These are phyloP conservation scores for Cervus canadensis DNA, from an alignment of 2,113 vertebrate species.

Conservation along the genomic window DNA sequence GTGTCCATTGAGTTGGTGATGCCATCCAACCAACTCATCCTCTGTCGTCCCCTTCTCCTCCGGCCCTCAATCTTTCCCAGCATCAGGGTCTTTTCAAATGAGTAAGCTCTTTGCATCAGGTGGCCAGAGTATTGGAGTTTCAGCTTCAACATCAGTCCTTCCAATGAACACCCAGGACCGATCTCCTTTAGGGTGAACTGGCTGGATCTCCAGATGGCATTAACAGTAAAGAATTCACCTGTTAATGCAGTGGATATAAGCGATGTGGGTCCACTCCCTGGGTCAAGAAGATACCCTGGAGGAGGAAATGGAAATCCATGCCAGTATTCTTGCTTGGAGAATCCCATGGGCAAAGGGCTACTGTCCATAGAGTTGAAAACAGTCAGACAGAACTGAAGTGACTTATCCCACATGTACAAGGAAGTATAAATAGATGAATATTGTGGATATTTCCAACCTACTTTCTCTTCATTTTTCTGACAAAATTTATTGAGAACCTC, in stretches of 20 bases:
- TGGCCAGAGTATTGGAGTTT: neutral
- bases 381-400: neutral
- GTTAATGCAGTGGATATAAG: neutral
- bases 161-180: neutral
- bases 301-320: neutral
- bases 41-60: neutral
- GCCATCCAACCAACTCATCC: neutral
- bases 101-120: neutral
- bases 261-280: accelerated
- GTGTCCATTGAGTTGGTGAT: neutral
- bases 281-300: neutral
- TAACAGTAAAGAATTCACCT: neutral
- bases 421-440: neutral
- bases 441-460: neutral
- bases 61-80: neutral
- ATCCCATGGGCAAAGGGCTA: neutral
- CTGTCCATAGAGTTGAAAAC: neutral
- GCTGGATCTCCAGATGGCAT: neutral
- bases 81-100: neutral
- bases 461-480: neutral
- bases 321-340: neutral
- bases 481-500: neutral
- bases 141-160: neutral
- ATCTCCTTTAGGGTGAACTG: neutral
- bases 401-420: neutral